phyloP scores from a whole-genome alignment of 2,797 vertebrate genomes.

The Cebuella pygmaea region DNA sequence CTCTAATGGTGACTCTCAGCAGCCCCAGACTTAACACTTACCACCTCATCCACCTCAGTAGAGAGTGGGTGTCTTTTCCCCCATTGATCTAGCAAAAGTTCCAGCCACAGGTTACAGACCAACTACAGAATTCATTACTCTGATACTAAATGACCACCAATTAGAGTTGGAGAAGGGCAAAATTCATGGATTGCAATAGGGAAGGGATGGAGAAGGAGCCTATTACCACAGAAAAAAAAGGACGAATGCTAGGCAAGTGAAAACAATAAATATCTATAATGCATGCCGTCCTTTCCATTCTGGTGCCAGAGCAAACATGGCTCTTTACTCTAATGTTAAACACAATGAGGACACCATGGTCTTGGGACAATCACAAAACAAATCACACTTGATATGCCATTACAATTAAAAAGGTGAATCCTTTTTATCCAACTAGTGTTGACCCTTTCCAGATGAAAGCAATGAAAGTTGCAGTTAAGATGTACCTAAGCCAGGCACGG shows the following conservation, averaged over 20 bases:
- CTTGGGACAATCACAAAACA: neutral
- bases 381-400: neutral
- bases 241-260: neutral
- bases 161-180: neutral
- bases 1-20: neutral
- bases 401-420: conserved; percentile 17
- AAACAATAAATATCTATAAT: neutral
- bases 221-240: neutral
- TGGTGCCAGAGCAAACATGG: neutral
- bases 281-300: neutral
- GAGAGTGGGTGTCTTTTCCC: neutral
- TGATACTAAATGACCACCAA: neutral
- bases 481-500: neutral
- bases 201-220: neutral
- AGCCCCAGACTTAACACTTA: neutral
- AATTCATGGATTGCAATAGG: neutral
- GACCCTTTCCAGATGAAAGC: neutral
- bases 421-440: neutral
- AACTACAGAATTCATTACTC: neutral
- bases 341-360: neutral
- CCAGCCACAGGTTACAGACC: neutral
- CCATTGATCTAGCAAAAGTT: neutral
- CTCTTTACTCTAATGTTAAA: neutral
- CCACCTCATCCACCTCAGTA: neutral
- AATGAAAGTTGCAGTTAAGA: neutral